These are phyloP conservation scores for Piliocolobus tephrosceles DNA, from an alignment of 2,113 vertebrate genomes.

Conservation along the genomic window DNA sequence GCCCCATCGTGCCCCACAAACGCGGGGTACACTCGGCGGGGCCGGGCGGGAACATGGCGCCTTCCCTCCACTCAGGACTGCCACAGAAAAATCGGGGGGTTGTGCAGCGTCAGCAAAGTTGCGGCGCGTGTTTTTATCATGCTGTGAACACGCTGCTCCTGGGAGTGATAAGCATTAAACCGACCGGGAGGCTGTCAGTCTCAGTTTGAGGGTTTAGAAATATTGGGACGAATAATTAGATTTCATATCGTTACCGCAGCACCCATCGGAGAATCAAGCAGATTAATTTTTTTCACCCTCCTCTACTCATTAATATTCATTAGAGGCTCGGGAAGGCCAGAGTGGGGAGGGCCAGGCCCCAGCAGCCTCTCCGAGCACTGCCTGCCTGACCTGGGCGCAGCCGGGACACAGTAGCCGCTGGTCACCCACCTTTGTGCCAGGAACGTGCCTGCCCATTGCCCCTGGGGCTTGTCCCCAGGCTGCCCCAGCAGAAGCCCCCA, in stretches of 20 bases:
- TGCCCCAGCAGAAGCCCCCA: not conserved
- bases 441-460: rapidly evolving
- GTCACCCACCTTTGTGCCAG: not conserved
- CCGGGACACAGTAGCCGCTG: rapidly evolving
- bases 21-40: not conserved
- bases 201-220: conserved; percentile 88
- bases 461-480: not conserved
- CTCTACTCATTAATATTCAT: conserved; percentile 96
- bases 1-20: rapidly evolving
- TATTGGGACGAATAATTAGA: conserved; percentile 99
- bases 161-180: conserved; percentile 82
- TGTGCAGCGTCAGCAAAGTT: conserved; percentile 76
- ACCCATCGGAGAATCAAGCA: conserved; percentile 96
- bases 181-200: conserved; percentile 81
- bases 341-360: not conserved
- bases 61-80: not conserved
- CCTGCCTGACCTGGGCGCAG: not conserved
- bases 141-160: conserved; percentile 73
- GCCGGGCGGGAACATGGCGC: rapidly evolving
- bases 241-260: conserved; percentile 94
- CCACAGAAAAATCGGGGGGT: not conserved
- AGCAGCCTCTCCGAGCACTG: not conserved
- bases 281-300: conserved; percentile 90
- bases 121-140: conserved; percentile 74
- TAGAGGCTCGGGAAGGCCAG: conserved; percentile 82